Conservation (phyloP, 2,888 invertebrate genomes). For the Arenicola marina region DNA sequence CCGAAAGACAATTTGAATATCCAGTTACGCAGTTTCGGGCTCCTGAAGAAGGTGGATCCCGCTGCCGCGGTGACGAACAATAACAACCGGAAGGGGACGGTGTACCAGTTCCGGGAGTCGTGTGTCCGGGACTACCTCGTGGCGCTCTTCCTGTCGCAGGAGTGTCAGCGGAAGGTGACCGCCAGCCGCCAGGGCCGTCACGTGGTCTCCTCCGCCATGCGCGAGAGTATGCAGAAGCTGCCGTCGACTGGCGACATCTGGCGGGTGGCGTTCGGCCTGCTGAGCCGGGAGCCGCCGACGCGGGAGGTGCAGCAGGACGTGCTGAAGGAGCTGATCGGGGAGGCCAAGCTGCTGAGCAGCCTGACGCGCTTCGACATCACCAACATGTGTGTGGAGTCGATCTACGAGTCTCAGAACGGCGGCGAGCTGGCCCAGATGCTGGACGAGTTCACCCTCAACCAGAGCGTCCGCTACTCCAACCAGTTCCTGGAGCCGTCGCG, state of each 20-base stretch:
- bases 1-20: background rate
- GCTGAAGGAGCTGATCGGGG: conserved; percentile 18
- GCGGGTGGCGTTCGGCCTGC: conserved; percentile 28
- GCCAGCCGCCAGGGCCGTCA: background rate
- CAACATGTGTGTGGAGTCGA: conserved; percentile 25
- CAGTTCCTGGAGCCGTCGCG: conserved; percentile 6
- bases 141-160: conserved; percentile 12
- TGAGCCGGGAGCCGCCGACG: conserved; percentile 7
- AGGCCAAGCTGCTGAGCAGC: conserved; percentile 9
- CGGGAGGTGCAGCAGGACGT: conserved; percentile 9
- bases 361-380: conserved; percentile 27
- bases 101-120: conserved; percentile 21
- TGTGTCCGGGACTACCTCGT: conserved; percentile 22
- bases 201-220: conserved; percentile 10
- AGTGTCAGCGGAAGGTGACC: conserved; percentile 13
- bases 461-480: conserved; percentile 27
- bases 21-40: conserved; percentile 1
- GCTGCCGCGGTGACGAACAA: background rate
- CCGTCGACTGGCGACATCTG: conserved; percentile 27
- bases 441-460: conserved; percentile 29
- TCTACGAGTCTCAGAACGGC: conserved; percentile 29
- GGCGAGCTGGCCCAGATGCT: conserved; percentile 17
- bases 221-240: conserved; percentile 19
- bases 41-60: background rate
- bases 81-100: background rate